Conservation (phyloP, 2,888 invertebrate genomes). For the Malachius bipustulatus region DNA sequence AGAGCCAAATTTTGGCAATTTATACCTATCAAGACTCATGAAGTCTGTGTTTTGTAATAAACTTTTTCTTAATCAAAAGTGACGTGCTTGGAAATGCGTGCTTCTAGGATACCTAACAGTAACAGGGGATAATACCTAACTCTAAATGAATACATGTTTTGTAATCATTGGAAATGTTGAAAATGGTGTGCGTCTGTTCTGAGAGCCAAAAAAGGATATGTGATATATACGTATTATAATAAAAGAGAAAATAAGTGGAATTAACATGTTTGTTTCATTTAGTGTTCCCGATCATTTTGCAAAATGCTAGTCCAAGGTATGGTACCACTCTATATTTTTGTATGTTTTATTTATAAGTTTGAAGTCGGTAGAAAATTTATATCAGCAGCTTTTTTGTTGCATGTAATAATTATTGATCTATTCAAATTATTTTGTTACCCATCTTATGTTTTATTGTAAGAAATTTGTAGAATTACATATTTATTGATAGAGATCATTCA, state of each 20-base stretch:
- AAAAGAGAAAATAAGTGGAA: conserved; percentile 32
- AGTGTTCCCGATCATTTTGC: conserved; percentile 6
- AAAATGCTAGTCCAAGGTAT: not conserved
- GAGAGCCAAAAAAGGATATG: conserved; percentile 63
- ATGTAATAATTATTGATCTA: too few relatives aligned
- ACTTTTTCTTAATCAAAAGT: conserved; percentile 23
- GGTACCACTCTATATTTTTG: too few relatives aligned
- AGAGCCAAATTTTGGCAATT: too few relatives aligned
- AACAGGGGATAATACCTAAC: too few relatives aligned
- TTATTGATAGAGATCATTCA: too few relatives aligned
- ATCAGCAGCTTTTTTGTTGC: too few relatives aligned
- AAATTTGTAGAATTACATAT: too few relatives aligned
- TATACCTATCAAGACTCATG: too few relatives aligned
- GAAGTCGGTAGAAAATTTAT: too few relatives aligned
- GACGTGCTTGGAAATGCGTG: conserved; percentile 31
- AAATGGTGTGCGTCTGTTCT: conserved; percentile 49
- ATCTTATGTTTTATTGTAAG: too few relatives aligned
- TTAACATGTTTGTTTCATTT: conserved; percentile 27
- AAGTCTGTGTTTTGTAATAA: conserved; percentile 35
- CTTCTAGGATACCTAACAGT: conserved; percentile 20
- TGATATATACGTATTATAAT: conserved; percentile 58
- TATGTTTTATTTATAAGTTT: too few relatives aligned
- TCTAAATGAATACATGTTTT: conserved; percentile 35
- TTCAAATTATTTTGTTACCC: too few relatives aligned
- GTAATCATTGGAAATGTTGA: conserved; percentile 35